Percentiles rank a stretch among this genome's conserved stretches.
phyloP scores from a whole-genome alignment of 2,113 vertebrate genomes.

The Hydropotes inermis region DNA sequence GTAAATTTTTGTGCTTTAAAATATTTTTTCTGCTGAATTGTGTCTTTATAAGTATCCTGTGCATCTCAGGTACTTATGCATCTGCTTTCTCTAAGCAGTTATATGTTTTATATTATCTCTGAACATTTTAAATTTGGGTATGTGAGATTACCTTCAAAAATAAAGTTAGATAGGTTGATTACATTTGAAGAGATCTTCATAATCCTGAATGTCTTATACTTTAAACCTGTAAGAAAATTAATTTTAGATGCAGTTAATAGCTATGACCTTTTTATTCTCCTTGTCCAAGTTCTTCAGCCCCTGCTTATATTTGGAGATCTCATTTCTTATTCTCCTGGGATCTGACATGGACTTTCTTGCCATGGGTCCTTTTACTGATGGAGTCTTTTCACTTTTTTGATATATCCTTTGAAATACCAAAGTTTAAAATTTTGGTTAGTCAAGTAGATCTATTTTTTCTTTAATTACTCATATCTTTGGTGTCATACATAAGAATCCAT shows the following conservation, averaged over 20 bases:
- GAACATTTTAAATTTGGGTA: background rate
- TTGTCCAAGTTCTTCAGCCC: background rate
- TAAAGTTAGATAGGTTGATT: background rate
- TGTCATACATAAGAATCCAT: background rate
- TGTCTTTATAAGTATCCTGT: background rate
- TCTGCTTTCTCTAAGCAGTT: background rate
- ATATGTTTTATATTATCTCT: background rate
- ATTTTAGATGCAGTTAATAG: background rate
- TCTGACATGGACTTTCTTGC: background rate
- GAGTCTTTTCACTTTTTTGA: background rate
- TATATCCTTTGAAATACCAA: background rate
- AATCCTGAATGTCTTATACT: background rate
- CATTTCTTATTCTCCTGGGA: background rate
- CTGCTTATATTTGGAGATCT: background rate
- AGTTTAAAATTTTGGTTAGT: background rate
- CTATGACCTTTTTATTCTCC: background rate
- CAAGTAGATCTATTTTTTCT: background rate
- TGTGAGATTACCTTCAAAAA: background rate
- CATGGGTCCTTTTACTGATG: background rate
- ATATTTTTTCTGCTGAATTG: background rate
- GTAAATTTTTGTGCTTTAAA: background rate
- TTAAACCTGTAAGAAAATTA: background rate
- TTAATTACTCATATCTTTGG: background rate
- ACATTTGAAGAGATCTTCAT: background rate
- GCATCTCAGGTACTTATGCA: background rate